Evolutionary conservation across 2,797 vertebrate species (phyloP), one percentile per base, ranked within the genome.

Genomic region (Xenopus petersii): DNA sequence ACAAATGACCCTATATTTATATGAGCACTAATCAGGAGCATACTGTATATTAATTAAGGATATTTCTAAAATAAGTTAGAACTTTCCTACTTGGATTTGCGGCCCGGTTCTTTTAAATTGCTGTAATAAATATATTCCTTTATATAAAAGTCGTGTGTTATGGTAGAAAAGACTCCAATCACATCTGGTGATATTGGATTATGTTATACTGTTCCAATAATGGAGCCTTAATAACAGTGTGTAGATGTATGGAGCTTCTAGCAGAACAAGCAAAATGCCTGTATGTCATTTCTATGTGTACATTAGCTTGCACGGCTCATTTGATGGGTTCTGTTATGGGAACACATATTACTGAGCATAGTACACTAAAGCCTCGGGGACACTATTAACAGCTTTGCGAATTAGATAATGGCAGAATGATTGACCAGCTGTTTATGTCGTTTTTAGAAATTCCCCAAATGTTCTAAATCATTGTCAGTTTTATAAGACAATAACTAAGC

Each of bases 361-460:
- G 85, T 75, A 70, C 79, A 73, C 80, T 81, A 60, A 77, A 75
- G 75, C 84, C 65, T 80, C 73, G 64, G 76, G 76, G 76, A 78
- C 69, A 85, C 85, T 83, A 65, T 81, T 77, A 85, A 79, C 81
- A 84, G 82, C 79, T 86, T 62, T 68, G 81, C 70, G 75, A 46
- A 76, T 75, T 85, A 81, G 71, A 79, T 87, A 86, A 80, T 73
- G 58, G 68, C 69, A 73, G 42, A 80, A 73, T 83, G 70, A 82
- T 67, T 21, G 80, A 79, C 76, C 75, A 83, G 67, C 71, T 74
- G 71, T 51, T 69, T 60, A 60, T 59, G 33, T 58, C 3, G 65
- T 64, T 64, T 78, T 78, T 73, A 10, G 51, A 64, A 51, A 69
- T 64, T 58, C 67, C 62, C 71, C 64, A 21, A 51, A 36, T 69